A percentile compares a stretch with the other conserved stretches of the same genome.
phyloP scores from a whole-genome alignment of 2,113 vertebrate species.

The Orthonyx spaldingii region DNA sequence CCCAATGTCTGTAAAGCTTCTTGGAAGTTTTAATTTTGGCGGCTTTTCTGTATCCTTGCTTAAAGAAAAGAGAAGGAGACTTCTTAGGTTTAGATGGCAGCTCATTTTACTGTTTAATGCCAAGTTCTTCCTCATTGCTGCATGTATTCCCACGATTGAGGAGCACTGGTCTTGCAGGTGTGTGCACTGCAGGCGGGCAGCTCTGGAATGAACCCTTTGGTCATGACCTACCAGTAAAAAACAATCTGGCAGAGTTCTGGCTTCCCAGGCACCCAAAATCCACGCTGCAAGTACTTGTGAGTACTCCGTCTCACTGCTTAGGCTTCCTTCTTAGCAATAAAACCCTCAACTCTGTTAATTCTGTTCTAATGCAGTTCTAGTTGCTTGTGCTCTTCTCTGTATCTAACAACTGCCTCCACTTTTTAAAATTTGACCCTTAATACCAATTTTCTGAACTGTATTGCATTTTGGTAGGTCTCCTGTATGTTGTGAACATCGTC shows the following conservation, averaged over 20 bases:
- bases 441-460: background rate
- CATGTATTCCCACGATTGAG: background rate
- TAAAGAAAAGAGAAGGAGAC: background rate
- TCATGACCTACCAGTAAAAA: background rate
- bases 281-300: background rate
- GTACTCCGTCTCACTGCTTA: background rate
- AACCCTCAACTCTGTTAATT: background rate
- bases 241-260: background rate
- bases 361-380: background rate
- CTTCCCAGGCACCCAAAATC: background rate
- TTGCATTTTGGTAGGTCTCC: background rate
- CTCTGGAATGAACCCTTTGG: background rate
- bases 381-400: background rate
- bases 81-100: background rate
- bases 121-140: background rate
- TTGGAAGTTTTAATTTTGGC: background rate
- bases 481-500: background rate
- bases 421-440: background rate
- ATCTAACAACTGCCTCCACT: background rate
- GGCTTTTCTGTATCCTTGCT: background rate
- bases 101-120: background rate
- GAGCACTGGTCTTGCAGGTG: background rate
- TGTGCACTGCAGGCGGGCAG: background rate
- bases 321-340: background rate
- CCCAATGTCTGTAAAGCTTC: background rate